Evolutionary conservation across 2,113 vertebrate species (phyloP).

Genomic region (Zosterops lateralis): DNA sequence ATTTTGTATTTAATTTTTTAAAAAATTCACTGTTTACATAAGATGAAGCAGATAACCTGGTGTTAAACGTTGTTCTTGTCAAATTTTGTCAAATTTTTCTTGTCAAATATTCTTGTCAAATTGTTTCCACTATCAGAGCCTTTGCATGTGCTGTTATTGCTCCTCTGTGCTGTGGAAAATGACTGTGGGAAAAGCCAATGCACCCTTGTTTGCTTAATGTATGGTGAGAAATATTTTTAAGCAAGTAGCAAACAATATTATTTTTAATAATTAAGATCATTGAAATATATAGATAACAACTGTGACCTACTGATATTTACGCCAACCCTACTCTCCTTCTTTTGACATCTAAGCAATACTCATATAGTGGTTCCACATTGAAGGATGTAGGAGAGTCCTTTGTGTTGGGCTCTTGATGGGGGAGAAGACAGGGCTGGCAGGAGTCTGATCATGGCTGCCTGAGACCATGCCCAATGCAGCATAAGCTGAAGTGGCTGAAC

Average conservation of each 20-base stretch:
- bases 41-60: neutral
- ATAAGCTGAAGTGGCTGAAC: neutral
- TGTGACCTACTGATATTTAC: neutral
- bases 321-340: neutral
- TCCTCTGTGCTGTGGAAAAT: neutral
- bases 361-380: accelerated
- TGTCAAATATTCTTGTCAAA: neutral
- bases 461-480: neutral
- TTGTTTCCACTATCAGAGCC: neutral
- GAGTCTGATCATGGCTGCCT: neutral
- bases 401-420: too few relatives aligned
- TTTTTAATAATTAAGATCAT: neutral
- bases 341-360: neutral
- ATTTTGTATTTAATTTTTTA: neutral
- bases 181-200: neutral
- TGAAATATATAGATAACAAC: neutral
- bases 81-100: neutral
- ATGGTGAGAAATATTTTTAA: neutral
- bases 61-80: neutral
- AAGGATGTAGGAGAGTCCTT: neutral
- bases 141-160: neutral
- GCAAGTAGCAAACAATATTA: neutral
- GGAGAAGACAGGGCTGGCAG: neutral
- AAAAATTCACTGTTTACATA: neutral
- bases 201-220: neutral